These are phyloP conservation scores for Dendrocincla tyrannina DNA, from an alignment of 2,797 vertebrate genomes.

Conservation along the genomic window DNA sequence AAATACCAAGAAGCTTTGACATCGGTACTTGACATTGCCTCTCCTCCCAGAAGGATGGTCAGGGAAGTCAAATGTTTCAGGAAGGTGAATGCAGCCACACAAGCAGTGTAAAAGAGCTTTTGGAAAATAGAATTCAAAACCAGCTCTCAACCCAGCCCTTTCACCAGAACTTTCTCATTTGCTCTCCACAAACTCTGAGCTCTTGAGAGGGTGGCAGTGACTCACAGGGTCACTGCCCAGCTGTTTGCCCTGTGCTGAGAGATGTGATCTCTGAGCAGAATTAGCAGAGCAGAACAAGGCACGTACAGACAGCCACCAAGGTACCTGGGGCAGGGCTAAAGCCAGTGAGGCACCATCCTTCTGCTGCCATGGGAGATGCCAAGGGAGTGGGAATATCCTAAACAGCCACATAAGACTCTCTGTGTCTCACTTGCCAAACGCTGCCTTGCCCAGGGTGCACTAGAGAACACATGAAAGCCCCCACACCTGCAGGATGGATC, in stretches of 20 bases:
- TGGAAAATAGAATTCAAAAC: not conserved
- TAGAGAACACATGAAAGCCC: not conserved
- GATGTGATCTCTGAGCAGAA: not conserved
- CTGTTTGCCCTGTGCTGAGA: not conserved
- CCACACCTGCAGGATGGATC: not conserved
- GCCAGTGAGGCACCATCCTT: fast-evolving
- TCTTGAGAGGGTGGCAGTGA: not conserved
- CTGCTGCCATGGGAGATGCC: not conserved
- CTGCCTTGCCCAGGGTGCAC: not conserved
- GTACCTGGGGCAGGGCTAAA: not conserved
- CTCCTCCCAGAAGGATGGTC: not conserved
- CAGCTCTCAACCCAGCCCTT: not conserved
- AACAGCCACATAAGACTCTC: not conserved
- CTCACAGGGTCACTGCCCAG: not conserved
- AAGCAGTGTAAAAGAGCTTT: not conserved
- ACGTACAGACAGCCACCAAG: not conserved
- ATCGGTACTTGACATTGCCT: not conserved
- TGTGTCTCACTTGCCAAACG: not conserved
- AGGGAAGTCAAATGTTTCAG: not conserved
- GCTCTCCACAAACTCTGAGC: not conserved
- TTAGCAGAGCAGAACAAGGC: not conserved
- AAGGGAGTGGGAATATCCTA: not conserved
- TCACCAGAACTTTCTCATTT: not conserved
- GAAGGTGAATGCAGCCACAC: not conserved
- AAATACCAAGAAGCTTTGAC: not conserved